A percentile compares a stretch with the other conserved stretches of the same genome.
phyloP scores from a whole-genome alignment of 2,113 vertebrate species.

The Bambusicola thoracicus region DNA sequence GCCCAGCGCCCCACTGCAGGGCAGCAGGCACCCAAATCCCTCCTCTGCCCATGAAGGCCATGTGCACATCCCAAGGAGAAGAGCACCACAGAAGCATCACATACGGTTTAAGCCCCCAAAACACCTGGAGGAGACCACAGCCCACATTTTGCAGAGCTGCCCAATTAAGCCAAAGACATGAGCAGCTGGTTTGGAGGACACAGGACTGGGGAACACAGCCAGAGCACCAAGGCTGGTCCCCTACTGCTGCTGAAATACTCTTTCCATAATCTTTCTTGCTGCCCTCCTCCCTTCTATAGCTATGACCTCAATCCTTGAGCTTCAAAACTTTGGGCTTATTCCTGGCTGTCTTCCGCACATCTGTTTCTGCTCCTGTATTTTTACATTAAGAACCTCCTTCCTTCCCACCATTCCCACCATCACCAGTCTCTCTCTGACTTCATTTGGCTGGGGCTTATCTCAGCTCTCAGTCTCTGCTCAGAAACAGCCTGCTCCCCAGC shows the following conservation, averaged over 20 bases:
- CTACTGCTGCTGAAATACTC: not conserved
- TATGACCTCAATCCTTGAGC: not conserved
- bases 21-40: not conserved
- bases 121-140: not conserved
- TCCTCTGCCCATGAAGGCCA: fast-evolving
- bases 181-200: not conserved
- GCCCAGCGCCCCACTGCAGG: not conserved
- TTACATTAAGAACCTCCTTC: not conserved
- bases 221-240: not conserved
- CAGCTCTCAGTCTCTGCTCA: conserved; percentile 12
- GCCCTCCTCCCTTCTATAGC: not conserved
- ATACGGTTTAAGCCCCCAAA: not conserved
- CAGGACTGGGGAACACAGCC: not conserved
- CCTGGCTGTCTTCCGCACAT: not conserved
- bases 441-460: conserved; percentile 9
- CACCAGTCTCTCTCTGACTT: not conserved
- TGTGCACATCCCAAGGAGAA: not conserved
- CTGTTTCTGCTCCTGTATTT: not conserved
- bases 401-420: not conserved
- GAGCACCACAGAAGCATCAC: fast-evolving
- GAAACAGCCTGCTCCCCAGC: conserved; percentile 18
- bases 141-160: not conserved
- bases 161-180: not conserved
- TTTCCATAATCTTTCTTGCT: not conserved
- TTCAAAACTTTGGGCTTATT: not conserved